Base-by-base conservation (phyloP, 2,797 vertebrate species). In the Catostomus latipinnis region DNA sequence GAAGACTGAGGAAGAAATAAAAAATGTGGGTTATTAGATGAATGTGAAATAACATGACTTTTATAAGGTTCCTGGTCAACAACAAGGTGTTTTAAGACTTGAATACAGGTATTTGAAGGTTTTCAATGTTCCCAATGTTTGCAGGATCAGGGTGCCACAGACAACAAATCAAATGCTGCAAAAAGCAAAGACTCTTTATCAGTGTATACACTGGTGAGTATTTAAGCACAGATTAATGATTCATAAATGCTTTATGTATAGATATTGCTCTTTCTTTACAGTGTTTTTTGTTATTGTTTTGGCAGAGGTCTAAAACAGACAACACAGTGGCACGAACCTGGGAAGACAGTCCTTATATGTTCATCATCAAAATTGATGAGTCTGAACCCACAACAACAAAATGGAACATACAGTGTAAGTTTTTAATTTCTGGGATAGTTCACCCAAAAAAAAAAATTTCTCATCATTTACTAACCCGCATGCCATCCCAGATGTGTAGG, bases 321-420 rank as follows among this genome's bases (percentile, higher is more conserved):
- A 8, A 85, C 0, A 67, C 54, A 0, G 88, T 93, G 68, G 93
- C 91, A 0, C 0, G 74, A 85, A 90, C 86, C 14, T 95, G 94
- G 94, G 93, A 94, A 56, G 94, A 95, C 16, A 92, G 92, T 1
- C 93, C 94, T 0, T 94, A 94, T 83, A 86, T 94, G 87, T 94
- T 95, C 86, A 92, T 95, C 75, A 74, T 95, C 4, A 43, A 58
- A 5, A 76, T 94, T 80, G 0, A 0, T 0, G 87, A 84, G 12
- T 0, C 6, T 58, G 46, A 69, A 6, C 0, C 53, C 0, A 11
- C 0, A 7, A 8, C 0, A 7, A 8, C 46, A 0, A 70, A 77
- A 12, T 93, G 92, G 91, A 90, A 14, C 1, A 57, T 92, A 0
- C 78, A 88, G 56, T 52, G 93, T 94, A 69, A 91, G 93, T 86